Base-by-base conservation (phyloP, 2,888 invertebrate genomes). In the Leptopilina syphax region DNA sequence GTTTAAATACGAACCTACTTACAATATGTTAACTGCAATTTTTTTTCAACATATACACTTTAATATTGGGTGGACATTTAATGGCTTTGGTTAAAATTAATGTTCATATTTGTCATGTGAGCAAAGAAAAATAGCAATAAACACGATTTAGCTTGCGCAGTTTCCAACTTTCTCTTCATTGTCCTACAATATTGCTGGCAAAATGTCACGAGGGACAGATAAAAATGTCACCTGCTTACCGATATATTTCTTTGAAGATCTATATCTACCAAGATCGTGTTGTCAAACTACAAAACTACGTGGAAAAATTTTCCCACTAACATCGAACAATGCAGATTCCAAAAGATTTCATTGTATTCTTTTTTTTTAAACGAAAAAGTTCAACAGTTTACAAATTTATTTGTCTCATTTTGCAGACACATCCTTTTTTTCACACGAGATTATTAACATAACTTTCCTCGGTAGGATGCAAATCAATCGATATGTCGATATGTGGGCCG, bases 111-210 rank as follows among this genome's bases (percentile, higher is more conserved):
- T 47, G 24, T 57, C 73, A 73, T 57, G 54, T 57, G 54, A 7
- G n/a, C 54, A 50, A 27, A 73, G 13, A n/a, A 73, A 73, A 73
- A 73, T 73, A 73, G 73, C 73, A 73, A 73, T 73, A 73, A 44
- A 70, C 50, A 54, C 34, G 73, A 57, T 34, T 57, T 27, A 34
- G 34, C 57, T 57, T 73, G 73, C 73, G 54, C 54, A 57, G 73
- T 73, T 73, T 27, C n/a, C 27, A 73, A 73, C 57, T 73, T 73
- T 73, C 73, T 34, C 73, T 73, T 73, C 57, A 54, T 73, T 27
- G 54, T 73, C 54, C 54, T 54, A 73, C 54, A 73, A 73, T 73
- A 73, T 57, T 73, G 54, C 54, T n/a, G 34, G 34, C n/a, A 50
- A 57, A 73, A 73, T 73, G 34, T 57, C 73, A 73, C 73, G 73